Evolutionary conservation across 2,888 invertebrate genomes (phyloP).

Genomic region (Laothoe populi): DNA sequence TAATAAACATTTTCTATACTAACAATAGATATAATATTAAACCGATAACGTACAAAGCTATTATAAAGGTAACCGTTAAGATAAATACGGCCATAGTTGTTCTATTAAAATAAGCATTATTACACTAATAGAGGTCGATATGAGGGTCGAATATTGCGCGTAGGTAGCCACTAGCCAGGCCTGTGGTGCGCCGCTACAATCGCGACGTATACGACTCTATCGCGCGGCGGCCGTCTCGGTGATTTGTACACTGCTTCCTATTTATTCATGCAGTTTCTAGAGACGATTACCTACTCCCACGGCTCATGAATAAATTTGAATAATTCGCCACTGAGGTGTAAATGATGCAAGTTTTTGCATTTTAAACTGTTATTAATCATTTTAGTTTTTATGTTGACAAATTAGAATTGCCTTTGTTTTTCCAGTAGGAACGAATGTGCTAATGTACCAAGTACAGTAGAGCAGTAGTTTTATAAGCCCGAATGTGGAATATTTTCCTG

Average conservation of each 20-base stretch:
- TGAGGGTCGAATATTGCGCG: constrained; percentile 37
- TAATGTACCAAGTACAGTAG: background rate
- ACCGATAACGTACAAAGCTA: constrained; percentile 14
- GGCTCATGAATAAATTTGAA: constrained; percentile 80
- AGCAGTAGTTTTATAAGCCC: background rate
- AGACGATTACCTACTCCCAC: constrained; percentile 77
- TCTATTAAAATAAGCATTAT: constrained; percentile 7
- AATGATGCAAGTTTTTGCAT: constrained; percentile 82
- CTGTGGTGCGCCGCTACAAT: constrained; percentile 37
- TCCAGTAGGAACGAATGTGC: constrained; percentile 27
- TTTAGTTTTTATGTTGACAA: constrained; percentile 64
- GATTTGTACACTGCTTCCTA: constrained; percentile 77
- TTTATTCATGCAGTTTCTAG: constrained; percentile 78
- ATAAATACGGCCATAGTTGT: constrained; percentile 17
- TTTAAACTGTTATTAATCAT: constrained; percentile 76
- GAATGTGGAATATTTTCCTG: background rate
- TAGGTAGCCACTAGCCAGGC: constrained; percentile 34
- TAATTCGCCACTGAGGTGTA: constrained; percentile 77
- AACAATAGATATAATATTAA: constrained; percentile 4
- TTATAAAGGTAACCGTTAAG: background rate
- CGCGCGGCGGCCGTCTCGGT: constrained; percentile 54
- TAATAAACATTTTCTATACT: background rate
- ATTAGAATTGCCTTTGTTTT: constrained; percentile 41
- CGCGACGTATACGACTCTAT: constrained; percentile 41
- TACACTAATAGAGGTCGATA: constrained; percentile 26